A percentile compares a stretch with the other conserved stretches of the same genome.
Conservation (phyloP, 2,113 vertebrate species). For the Danionella cerebrum region DNA sequence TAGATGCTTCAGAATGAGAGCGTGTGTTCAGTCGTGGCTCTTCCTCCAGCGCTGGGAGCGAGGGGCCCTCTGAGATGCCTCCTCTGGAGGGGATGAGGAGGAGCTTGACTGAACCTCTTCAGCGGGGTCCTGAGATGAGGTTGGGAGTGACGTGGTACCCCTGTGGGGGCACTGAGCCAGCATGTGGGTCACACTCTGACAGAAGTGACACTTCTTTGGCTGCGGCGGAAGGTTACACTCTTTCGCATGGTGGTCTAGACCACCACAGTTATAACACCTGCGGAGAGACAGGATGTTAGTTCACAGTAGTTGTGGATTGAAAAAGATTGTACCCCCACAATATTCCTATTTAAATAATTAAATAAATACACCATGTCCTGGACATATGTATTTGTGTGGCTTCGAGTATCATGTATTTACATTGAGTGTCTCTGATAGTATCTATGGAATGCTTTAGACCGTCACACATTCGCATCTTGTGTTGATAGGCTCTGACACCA, state of each 20-base stretch:
- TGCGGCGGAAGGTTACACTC: slow-evolving; percentile 95
- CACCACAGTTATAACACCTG: slow-evolving; percentile 98
- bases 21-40: slow-evolving; percentile 65
- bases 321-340: no score
- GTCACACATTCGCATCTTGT: no score
- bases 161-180: slow-evolving; percentile 89
- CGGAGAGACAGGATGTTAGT: slow-evolving; percentile 1
- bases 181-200: slow-evolving; percentile 95
- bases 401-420: no score
- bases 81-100: slow-evolving; percentile 79
- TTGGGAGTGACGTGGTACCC: slow-evolving; percentile 61
- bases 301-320: no score
- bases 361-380: no score
- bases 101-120: slow-evolving; percentile 66
- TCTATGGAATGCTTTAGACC: no score
- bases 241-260: slow-evolving; percentile 97
- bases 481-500: no score
- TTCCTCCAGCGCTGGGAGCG: slow-evolving; percentile 89
- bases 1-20: slow-evolving; percentile 58
- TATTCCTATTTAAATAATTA: no score
- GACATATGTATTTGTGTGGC: no score
- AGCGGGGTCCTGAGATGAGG: slow-evolving; percentile 64
- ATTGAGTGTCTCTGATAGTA: no score
- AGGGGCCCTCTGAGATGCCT: slow-evolving; percentile 77
- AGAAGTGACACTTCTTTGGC: slow-evolving; percentile 98